Evolutionary conservation across 2,797 vertebrate species (phyloP).

Genomic region (Clarias laeviceps): DNA sequence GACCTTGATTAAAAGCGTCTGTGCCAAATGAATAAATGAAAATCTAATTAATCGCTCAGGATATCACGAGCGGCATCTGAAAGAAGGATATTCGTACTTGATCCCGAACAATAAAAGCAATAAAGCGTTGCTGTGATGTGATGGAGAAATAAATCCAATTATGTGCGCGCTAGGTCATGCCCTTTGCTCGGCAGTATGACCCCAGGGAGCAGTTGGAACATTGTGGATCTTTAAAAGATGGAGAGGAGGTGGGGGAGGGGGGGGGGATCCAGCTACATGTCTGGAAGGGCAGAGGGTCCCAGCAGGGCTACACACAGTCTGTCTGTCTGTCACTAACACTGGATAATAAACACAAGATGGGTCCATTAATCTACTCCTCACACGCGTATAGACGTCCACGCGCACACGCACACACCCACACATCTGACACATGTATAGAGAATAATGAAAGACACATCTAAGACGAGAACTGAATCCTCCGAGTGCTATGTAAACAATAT

Average conservation of each 20-base stretch:
- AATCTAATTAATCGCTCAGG: constrained; percentile 6
- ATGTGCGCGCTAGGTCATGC: constrained; percentile 45
- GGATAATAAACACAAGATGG: constrained; percentile 48
- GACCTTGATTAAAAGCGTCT: neutral
- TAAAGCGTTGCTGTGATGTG: constrained; percentile 43
- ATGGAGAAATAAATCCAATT: constrained; percentile 55
- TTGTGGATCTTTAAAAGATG: constrained; percentile 50
- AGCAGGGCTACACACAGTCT: constrained; percentile 41
- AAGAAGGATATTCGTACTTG: constrained; percentile 22
- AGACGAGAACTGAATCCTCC: constrained; percentile 11
- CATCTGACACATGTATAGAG: constrained; percentile 32
- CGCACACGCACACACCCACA: constrained; percentile 6
- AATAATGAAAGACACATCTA: constrained; percentile 14
- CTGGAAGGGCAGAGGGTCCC: constrained; percentile 45
- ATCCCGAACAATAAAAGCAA: constrained; percentile 41
- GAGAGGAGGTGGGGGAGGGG: constrained; percentile 32
- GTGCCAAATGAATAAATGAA: constrained; percentile 15
- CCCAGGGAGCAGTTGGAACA: constrained; percentile 54
- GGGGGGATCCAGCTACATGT: constrained; percentile 32
- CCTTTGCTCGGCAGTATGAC: constrained; percentile 49
- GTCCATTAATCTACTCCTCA: constrained; percentile 48
- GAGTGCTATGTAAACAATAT: constrained; percentile 35
- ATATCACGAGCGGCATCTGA: constrained; percentile 30
- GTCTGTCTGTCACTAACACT: constrained; percentile 44
- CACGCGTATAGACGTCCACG: neutral